phyloP scores from a whole-genome alignment of 1,140 invertebrate species.

The Akabosia matsudoensis region DNA sequence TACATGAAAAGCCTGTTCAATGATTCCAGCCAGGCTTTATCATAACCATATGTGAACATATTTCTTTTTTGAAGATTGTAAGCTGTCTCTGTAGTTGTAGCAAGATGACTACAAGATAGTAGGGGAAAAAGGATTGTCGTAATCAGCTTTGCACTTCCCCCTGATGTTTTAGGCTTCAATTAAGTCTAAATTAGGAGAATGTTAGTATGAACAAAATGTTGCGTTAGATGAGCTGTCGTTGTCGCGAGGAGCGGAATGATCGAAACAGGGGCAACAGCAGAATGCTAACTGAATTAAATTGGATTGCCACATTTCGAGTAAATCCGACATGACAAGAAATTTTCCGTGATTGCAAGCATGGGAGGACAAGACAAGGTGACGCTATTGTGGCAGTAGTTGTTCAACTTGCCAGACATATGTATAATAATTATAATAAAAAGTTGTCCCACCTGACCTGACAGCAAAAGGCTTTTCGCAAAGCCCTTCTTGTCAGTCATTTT shows the following conservation, averaged over 20 bases:
- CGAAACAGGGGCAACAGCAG: too few relatives aligned
- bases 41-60: too few relatives aligned
- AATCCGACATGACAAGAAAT: conserved; percentile 6
- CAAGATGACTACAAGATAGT: background rate
- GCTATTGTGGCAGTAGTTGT: background rate
- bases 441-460: background rate
- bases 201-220: background rate
- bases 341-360: background rate
- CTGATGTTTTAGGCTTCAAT: background rate
- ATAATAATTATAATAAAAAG: too few relatives aligned
- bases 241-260: too few relatives aligned
- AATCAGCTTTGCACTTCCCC: background rate
- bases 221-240: background rate
- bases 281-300: conserved; percentile 16
- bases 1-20: too few relatives aligned
- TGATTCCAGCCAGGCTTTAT: too few relatives aligned
- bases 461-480: background rate
- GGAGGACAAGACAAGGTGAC: background rate
- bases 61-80: too few relatives aligned
- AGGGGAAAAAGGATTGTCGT: background rate
- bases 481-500: background rate
- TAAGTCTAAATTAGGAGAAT: background rate
- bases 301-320: background rate
- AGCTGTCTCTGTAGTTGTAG: too few relatives aligned
- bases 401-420: background rate